A percentile compares a stretch with the other conserved stretches of the same genome.
These are phyloP conservation scores for Cheilosia impressa DNA, from an alignment of 2,888 invertebrate species.

Conservation along the genomic window DNA sequence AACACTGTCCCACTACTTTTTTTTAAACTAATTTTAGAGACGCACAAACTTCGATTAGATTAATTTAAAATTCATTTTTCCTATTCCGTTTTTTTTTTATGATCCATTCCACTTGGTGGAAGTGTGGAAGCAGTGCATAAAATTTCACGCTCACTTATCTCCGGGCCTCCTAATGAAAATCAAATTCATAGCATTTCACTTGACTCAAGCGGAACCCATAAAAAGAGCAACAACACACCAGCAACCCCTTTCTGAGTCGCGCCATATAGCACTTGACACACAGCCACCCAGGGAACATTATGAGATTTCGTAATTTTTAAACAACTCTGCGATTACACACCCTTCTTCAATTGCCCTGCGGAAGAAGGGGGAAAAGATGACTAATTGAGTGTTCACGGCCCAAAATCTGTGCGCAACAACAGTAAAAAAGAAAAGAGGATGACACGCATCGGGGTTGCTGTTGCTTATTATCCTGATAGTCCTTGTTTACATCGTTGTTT, in stretches of 20 bases:
- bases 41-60: conserved; percentile 32
- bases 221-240: conserved; percentile 45
- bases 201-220: conserved; percentile 72
- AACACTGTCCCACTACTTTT: neutral
- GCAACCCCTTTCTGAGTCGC: conserved; percentile 50
- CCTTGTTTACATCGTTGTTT: conserved; percentile 75
- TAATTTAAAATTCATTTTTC: conserved; percentile 51
- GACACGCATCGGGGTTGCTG: conserved; percentile 42
- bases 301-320: conserved; percentile 68
- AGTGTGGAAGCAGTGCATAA: conserved; percentile 27
- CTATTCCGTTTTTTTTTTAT: conserved; percentile 8
- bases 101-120: conserved; percentile 37
- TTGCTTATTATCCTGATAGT: conserved; percentile 60
- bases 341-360: conserved; percentile 63
- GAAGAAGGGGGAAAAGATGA: conserved; percentile 55
- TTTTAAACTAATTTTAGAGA: neutral
- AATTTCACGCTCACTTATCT: conserved; percentile 73
- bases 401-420: conserved; percentile 50
- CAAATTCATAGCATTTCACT: conserved; percentile 56
- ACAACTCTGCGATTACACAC: conserved; percentile 51
- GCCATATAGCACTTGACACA: conserved; percentile 65
- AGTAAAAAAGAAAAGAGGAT: conserved; percentile 37
- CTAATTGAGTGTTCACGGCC: conserved; percentile 75
- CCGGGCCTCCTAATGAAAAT: conserved; percentile 51
- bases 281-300: conserved; percentile 60